Conservation (phyloP, 2,888 invertebrate genomes). For the Carcina quercana region DNA sequence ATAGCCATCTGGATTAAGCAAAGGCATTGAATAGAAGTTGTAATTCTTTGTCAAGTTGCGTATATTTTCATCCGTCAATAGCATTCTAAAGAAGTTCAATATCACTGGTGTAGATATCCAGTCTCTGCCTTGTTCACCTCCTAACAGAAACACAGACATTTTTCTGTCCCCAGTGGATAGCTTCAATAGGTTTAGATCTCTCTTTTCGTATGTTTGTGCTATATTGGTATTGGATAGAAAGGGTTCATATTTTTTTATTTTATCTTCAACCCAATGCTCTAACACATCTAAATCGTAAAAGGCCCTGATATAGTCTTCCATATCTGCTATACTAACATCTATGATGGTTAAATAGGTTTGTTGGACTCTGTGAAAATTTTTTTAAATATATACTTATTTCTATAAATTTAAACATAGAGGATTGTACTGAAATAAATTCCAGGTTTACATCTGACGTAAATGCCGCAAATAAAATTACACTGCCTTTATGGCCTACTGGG, state of each 20-base stretch:
- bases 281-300: background rate
- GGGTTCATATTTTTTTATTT: constrained; percentile 4
- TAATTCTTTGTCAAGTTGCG: constrained; percentile 25
- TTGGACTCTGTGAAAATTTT: too few species aligned
- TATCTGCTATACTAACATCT: too few species aligned
- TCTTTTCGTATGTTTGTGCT: constrained; percentile 41
- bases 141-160: constrained; percentile 43
- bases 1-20: constrained; percentile 64
- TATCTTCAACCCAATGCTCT: background rate
- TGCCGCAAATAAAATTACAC: too few species aligned
- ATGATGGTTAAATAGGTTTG: too few species aligned
- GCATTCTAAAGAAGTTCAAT: constrained; percentile 32
- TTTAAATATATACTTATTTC: too few species aligned
- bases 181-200: constrained; percentile 43
- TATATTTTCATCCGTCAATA: constrained; percentile 19
- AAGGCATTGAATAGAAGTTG: constrained; percentile 50
- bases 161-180: constrained; percentile 29
- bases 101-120: constrained; percentile 48
- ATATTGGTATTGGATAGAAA: too few species aligned
- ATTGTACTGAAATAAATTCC: too few species aligned
- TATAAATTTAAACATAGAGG: too few species aligned
- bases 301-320: too few species aligned
- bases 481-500: too few species aligned
- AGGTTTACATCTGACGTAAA: too few species aligned
- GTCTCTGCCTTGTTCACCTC: constrained; percentile 54